These are phyloP conservation scores for Tetramorium parvispinum DNA, from an alignment of 1,140 invertebrate species.

Conservation along the genomic window DNA sequence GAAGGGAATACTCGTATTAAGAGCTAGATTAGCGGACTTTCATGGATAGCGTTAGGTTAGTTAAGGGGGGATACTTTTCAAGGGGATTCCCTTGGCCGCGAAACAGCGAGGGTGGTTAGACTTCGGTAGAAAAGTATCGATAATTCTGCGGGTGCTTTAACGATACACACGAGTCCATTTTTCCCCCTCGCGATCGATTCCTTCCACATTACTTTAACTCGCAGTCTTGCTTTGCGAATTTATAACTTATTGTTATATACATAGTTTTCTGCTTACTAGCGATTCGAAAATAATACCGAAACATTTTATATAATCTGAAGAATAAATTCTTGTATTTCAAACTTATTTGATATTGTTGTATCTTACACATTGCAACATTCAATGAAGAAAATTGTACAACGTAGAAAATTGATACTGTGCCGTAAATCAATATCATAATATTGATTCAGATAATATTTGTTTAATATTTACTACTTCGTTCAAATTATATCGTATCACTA, in stretches of 20 bases:
- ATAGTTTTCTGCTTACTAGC: too few relatives aligned
- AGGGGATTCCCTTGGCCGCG: constrained; percentile 12
- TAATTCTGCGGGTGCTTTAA: constrained; percentile 60
- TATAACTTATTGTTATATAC: not conserved
- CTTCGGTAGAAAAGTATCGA: constrained; percentile 42
- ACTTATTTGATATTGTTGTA: not conserved
- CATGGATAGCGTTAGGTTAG: constrained; percentile 61
- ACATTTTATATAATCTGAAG: not conserved
- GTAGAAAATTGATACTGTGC: not conserved
- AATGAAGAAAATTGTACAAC: not conserved
- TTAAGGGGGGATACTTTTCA: constrained; percentile 63
- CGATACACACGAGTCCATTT: constrained; percentile 45
- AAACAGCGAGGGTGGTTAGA: constrained; percentile 52
- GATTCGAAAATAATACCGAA: not conserved
- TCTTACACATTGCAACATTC: not conserved
- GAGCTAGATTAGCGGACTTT: constrained; percentile 64
- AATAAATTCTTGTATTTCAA: not conserved
- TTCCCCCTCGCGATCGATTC: constrained; percentile 31
- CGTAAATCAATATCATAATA: constrained; percentile 8
- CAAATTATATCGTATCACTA: not conserved
- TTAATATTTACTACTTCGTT: not conserved
- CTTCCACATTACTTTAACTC: constrained; percentile 5
- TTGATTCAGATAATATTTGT: not conserved
- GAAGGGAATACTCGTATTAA: constrained; percentile 50
- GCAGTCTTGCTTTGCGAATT: not conserved